Conservation (phyloP, 2,797 vertebrate genomes). For the Erethizon dorsatum region DNA sequence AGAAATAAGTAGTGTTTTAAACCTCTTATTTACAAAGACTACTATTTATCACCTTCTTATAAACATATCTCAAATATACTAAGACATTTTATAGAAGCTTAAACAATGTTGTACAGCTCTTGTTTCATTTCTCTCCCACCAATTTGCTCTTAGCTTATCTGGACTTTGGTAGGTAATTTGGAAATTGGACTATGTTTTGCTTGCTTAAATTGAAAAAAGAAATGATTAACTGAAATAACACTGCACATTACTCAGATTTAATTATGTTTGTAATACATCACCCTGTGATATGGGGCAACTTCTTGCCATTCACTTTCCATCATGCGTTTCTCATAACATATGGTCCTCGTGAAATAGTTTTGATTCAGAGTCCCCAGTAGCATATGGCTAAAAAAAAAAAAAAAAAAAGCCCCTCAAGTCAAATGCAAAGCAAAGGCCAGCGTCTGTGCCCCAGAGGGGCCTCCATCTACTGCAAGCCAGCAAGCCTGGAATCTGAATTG, state of each 20-base stretch:
- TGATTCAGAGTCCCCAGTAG: conserved; percentile 90
- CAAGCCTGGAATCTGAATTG: conserved; percentile 85
- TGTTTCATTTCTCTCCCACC: conserved; percentile 39
- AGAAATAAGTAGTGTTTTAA: conserved; percentile 53
- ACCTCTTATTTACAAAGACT: conserved; percentile 28
- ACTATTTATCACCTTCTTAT: conserved; percentile 54
- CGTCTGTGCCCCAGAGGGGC: conserved; percentile 88
- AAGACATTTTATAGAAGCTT: conserved; percentile 36
- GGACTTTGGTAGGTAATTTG: conserved; percentile 87
- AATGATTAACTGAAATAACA: conserved; percentile 91
- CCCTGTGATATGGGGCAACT: conserved; percentile 88
- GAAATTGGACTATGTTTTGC: conserved; percentile 87
- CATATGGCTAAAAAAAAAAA: conserved; percentile 91
- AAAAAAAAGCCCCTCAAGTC: conserved; percentile 87
- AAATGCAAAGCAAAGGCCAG: conserved; percentile 90
- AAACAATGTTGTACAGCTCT: background rate
- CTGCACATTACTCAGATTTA: conserved; percentile 90
- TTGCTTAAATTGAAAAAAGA: conserved; percentile 88
- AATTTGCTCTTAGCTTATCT: conserved; percentile 79
- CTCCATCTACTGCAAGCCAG: conserved; percentile 83
- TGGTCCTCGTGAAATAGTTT: conserved; percentile 90
- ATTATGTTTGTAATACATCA: conserved; percentile 94
- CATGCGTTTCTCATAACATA: conserved; percentile 90
- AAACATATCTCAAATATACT: background rate
- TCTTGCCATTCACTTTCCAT: conserved; percentile 90